Evolutionary conservation across 1,140 invertebrate genomes (phyloP), one percentile per base, ranked within the genome.

Genomic region (Atta colombica): DNA sequence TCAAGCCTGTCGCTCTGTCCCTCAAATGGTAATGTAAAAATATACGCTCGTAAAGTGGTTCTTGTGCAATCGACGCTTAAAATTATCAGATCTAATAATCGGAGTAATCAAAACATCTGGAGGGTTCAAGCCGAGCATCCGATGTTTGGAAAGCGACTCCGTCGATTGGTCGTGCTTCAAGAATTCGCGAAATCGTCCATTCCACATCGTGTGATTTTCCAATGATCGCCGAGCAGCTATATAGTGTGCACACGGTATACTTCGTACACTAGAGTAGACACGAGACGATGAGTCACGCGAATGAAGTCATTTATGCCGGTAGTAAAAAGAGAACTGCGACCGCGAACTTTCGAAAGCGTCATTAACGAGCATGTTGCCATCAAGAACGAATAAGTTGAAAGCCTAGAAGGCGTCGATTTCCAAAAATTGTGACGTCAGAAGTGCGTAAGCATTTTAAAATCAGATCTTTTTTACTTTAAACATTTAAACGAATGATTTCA

Each of bases 261-360:
- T 63, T 25, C 12, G 39, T 31, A 21, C 75, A 25, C 25, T 25
- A 25, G 25, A 25, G 25, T 51, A 80, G 60, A 21, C 87, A 53
- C 53, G 63, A 88, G 68, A 71, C 80, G 80, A 85, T 88, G 87
- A 88, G 31, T 89, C 88, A 89, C 12, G 68, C 49, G 61, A 77
- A 69, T 85, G 63, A 84, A 89, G 71, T 89, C 87, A 89, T 61
- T 72, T 77, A 65, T 18, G 74, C 39, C 39, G 87, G n/a, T 25
- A 85, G 77, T 85, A 85, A 89, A 89, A 85, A 63, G 80, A 69
- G 63, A 88, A 85, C 58, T 39, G 61, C 68, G 71, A 14, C 35
- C 68, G 25, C 51, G 58, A 21, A 85, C 87, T 88, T 88, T 88
- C 87, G 71, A 89, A 88, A 88, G 55, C 68, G 35, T 51, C 69